A percentile compares a stretch with the other conserved stretches of the same genome.
Evolutionary conservation across 1,140 invertebrate species (phyloP).

Genomic region (Panagrolaimus sp.): DNA sequence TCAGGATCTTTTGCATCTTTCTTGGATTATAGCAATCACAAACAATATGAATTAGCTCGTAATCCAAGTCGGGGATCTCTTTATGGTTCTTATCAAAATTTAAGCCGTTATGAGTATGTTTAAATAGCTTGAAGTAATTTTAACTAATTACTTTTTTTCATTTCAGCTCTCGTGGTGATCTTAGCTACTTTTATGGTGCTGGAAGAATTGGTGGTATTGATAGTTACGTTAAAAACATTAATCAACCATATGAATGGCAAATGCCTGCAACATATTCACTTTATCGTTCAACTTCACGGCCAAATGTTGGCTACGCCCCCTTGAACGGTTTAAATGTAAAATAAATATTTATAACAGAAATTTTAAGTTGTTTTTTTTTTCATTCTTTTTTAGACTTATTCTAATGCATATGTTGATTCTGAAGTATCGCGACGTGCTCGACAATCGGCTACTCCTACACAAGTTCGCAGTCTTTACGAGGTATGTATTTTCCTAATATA

Average conservation of each 20-base stretch:
- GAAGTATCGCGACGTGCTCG: constrained; percentile 20
- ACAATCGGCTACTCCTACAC: constrained; percentile 23
- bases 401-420: constrained; percentile 30
- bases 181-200: constrained; percentile 49
- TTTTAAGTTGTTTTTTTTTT: constrained; percentile 16
- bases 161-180: constrained; percentile 54
- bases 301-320: constrained; percentile 43
- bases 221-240: constrained; percentile 51
- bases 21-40: constrained; percentile 53
- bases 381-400: constrained; percentile 25
- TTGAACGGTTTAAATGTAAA: constrained; percentile 49
- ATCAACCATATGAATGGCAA: constrained; percentile 51
- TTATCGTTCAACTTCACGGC: constrained; percentile 49
- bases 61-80: constrained; percentile 48
- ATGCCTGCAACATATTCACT: constrained; percentile 50
- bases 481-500: constrained; percentile 20
- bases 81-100: constrained; percentile 44
- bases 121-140: not conserved
- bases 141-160: constrained; percentile 25
- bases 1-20: constrained; percentile 54
- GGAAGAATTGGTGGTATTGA: constrained; percentile 56
- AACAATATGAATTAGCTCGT: constrained; percentile 53
- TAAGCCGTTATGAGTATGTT: constrained; percentile 47
- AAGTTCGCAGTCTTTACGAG: constrained; percentile 43
- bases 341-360: constrained; percentile 10